Base-by-base conservation (phyloP, 2,113 vertebrate species). In the Solea senegalensis region DNA sequence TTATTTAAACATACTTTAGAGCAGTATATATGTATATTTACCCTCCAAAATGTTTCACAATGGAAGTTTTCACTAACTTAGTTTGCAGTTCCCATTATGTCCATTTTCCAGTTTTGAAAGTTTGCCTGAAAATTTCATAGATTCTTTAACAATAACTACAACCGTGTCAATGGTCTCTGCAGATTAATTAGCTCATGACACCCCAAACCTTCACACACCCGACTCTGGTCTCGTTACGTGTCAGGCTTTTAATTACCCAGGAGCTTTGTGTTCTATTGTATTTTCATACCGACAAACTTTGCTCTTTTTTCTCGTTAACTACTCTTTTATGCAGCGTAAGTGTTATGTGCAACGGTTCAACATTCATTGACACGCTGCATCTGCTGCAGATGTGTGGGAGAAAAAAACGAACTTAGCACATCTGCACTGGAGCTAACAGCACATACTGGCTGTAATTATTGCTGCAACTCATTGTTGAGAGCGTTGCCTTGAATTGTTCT, bases 381-480 rank as follows among this genome's bases (percentile, higher is more conserved):
- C 40, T 63, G 74, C 62, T 64, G 68, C 62, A 65, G 55, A 84
- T 34, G 44, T 55, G 45, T 41, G 52, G 10, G 44, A 9, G 9
- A 46, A 61, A 40, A 27, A 11, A 21, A 44, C 46, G 54, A 6
- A 53, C 74, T 72, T 74, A 51, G 65, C 52, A 56, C 43, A 6
- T 28, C 12, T 13, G 10, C 2, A 28, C 5, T 7, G 1, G 12
- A 13, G 9, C 27, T 34, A 34, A 55, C 14, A 58, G 34, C 51
- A 74, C 72, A 71, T 43, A 57, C 62, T 61, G 59, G 70, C 80
- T 66, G 82, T 88, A 88, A 93, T 91, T 89, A 85, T 52, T 44
- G 54, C 81, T 69, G 62, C 16, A 79, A 86, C 80, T 82, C 80
- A 92, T 85, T 69, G 86, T 88, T 88, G 78, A 91, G 74, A 89